Evolutionary conservation across 2,888 invertebrate species (phyloP).

Genomic region (Phasia obesa): DNA sequence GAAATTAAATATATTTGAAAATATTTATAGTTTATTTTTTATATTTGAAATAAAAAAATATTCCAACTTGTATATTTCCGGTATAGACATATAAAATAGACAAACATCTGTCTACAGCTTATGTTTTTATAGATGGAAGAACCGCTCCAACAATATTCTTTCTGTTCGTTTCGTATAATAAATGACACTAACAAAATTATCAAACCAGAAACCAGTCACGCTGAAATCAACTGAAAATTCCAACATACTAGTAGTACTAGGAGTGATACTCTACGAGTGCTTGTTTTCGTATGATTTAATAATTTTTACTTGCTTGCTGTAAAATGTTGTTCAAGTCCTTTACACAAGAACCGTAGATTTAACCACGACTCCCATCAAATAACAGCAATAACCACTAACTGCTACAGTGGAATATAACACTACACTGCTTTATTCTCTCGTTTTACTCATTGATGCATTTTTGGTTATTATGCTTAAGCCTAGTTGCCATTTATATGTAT

Average conservation of each 20-base stretch:
- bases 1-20: too few species aligned
- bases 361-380: conserved; percentile 33
- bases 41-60: too few species aligned
- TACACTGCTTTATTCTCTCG: not conserved
- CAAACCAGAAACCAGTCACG: conserved; percentile 43
- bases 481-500: conserved; percentile 36
- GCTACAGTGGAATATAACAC: not conserved
- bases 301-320: conserved; percentile 21
- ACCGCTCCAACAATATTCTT: not conserved
- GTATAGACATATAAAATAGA: too few species aligned
- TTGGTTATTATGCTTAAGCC: conserved; percentile 28
- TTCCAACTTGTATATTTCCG: too few species aligned
- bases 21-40: too few species aligned
- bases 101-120: too few species aligned
- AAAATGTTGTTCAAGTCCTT: conserved; percentile 1
- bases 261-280: not conserved
- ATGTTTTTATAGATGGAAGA: too few species aligned
- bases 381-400: conserved; percentile 27
- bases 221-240: conserved; percentile 43
- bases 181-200: conserved; percentile 48
- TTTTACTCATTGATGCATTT: not conserved
- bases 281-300: conserved; percentile 25
- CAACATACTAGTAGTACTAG: not conserved
- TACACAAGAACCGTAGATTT: conserved; percentile 28
- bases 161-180: conserved; percentile 1